Evolutionary conservation across 2,797 vertebrate species (phyloP), one percentile per base, ranked within the genome.

Genomic region (Gobionotothen gibberifrons): DNA sequence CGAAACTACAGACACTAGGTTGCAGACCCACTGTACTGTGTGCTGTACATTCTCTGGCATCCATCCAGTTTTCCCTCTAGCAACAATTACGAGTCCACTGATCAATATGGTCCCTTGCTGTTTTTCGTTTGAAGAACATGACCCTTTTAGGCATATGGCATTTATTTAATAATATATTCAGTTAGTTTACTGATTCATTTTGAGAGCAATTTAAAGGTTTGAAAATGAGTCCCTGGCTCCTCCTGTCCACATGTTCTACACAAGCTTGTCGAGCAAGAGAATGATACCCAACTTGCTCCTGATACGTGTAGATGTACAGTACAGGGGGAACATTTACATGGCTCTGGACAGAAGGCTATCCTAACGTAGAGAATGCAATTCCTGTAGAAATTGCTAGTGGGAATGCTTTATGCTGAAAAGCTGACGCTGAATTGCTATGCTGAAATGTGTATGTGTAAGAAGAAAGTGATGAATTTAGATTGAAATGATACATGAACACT

Each of bases 11-110:
- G 39, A 70, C 57, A 43, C 21, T 52, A 57, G 58, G 53, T 66
- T 58, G 42, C 10, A 62, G 29, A 60, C 40, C 13, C 14, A 10
- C 47, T 49, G 52, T 56, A 26, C 22, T 64, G 48, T 51, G 48
- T 39, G 54, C 26, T 70, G 63, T 40, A 21, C 49, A 39, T 61
- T 67, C 40, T 39, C 69, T 81, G 78, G 61, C 54, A 0, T 69
- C 5, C n/a, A 54, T 69, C 78, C 78, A 83, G 62, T 14, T 56
- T 60, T 71, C 75, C 69, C 65, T 57, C 29, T 67, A 72, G 78
- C 58, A n/a, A 19, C 78, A 79, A 74, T 79, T 69, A 74, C 2
- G 12, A 78, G 53, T 60, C 58, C 47, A 21, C 73, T 72, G 61
- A 85, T 81, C 68, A 72, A 32, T 64, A 55, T 48, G 44, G 62